Evolutionary conservation across 2,888 invertebrate genomes (phyloP), one percentile per base, ranked within the genome.

Genomic region (Aphelenchoides bicaudatus): DNA sequence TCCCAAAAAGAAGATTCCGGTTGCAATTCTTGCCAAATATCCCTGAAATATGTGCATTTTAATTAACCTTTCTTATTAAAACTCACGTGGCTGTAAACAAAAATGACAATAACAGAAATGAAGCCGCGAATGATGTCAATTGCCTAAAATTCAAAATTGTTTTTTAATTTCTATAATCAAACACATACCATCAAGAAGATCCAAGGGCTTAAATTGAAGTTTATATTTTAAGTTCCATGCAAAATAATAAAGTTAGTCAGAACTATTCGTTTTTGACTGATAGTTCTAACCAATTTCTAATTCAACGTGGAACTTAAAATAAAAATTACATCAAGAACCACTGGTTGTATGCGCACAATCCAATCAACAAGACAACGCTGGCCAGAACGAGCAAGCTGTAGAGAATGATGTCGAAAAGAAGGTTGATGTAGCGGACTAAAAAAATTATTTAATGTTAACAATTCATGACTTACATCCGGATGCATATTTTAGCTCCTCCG

Each of bases 1-100:
- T 4, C 77, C 78, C n/a, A 79, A 67, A 67, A 79, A 79, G 70
- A 79, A 78, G 37, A 78, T 78, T 30, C 74, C 78, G 4, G 76
- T 72, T 19, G 78, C 79, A 47, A 78, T 73, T 29, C 78, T 65
- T 0, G 75, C 73, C 52, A 78, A 59, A 55, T 78, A 73, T 2
- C 70, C 63, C 70, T 76, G 59, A 39, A 73, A 71, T 30, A 29
- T 39, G 19, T 28, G 8, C 8, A 47, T 25, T 55, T 59, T 30
- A 16, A 25, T 5, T n/a, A 10, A 49, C n/a, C 29, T 38, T 57
- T 39, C 16, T 49, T 13, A 23, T 64, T 63, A 38, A 31, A 10
- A 66, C 70, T 59, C 55, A 74, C 74, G 49, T 74, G 67, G 43
- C 71, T 71, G 58, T 63, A 72, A 56, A 72, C 64, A 65, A 78